A percentile compares a stretch with the other conserved stretches of the same genome.
phyloP scores from a whole-genome alignment of 2,113 vertebrate species.

The Aythya baeri region DNA sequence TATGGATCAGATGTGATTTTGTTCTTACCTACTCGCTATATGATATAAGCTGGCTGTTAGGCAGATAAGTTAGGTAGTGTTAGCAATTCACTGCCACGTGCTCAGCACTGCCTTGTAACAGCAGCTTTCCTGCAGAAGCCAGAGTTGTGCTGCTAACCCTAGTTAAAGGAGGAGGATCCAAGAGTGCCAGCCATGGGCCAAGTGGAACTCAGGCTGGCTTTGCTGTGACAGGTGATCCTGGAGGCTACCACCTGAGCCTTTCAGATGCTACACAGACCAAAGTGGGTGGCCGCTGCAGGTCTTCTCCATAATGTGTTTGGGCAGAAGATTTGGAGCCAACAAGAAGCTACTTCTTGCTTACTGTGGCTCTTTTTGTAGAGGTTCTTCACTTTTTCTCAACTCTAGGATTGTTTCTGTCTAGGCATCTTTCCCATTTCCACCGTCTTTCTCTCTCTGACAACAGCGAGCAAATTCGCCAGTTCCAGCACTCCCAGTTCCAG shows the following conservation, averaged over 20 bases:
- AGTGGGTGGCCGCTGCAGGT: background rate
- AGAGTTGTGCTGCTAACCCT: background rate
- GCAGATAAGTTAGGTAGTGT: rapidly evolving
- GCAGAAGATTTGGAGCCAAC: background rate
- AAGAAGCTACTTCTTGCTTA: background rate
- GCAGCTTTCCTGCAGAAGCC: background rate
- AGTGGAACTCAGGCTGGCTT: background rate
- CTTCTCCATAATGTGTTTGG: rapidly evolving
- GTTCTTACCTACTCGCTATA: background rate
- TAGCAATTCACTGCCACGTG: background rate
- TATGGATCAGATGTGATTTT: background rate
- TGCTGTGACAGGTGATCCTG: background rate
- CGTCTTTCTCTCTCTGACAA: background rate
- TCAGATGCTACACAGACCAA: background rate
- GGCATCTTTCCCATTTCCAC: background rate
- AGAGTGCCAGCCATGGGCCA: background rate
- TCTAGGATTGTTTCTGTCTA: background rate
- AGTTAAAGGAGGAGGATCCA: rapidly evolving
- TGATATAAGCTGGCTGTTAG: too few relatives aligned
- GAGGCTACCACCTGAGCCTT: background rate
- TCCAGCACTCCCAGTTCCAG: slow-evolving; percentile 64
- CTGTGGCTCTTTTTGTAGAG: background rate
- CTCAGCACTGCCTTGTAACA: background rate
- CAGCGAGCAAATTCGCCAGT: slow-evolving; percentile 77
- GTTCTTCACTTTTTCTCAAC: background rate